phyloP scores from a whole-genome alignment of 2,888 invertebrate species.

The Pandemis cinnamomeana region DNA sequence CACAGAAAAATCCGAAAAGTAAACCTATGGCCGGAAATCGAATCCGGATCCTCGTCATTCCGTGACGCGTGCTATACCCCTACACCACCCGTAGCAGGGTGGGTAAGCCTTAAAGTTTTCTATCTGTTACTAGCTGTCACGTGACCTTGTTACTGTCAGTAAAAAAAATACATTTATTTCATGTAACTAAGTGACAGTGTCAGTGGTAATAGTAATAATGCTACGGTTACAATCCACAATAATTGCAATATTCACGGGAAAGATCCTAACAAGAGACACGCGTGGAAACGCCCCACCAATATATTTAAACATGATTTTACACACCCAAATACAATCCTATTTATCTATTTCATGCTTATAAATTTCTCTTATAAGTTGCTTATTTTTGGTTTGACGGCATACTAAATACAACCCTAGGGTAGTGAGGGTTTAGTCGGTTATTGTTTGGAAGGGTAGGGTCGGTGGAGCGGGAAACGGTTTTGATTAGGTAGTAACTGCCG shows the following conservation, averaged over 20 bases:
- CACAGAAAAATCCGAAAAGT: no score
- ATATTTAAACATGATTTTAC: conserved; percentile 62
- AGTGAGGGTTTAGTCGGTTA: conserved; percentile 5
- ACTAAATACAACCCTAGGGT: conserved; percentile 40
- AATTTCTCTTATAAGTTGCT: conserved; percentile 51
- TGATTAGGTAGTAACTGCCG: conserved; percentile 51
- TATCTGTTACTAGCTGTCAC: no score
- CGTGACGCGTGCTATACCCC: no score
- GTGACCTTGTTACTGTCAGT: no score
- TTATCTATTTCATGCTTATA: conserved; percentile 74
- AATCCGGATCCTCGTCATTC: no score
- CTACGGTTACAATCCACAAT: conserved; percentile 16
- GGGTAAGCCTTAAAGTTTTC: no score
- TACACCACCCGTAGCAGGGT: no score
- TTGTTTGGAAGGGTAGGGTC: conserved; percentile 17
- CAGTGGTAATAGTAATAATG: no score
- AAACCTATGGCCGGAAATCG: no score
- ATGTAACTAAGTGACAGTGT: no score
- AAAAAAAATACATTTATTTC: no score
- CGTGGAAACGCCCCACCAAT: conserved; percentile 74
- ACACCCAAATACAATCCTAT: conserved; percentile 69
- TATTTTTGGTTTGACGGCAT: conserved; percentile 8
- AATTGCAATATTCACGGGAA: conserved; percentile 76
- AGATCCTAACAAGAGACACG: conserved; percentile 71
- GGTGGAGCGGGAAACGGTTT: conserved; percentile 50